Conservation (phyloP, 2,113 vertebrate species). For the Thalassarche chlororhynchos region DNA sequence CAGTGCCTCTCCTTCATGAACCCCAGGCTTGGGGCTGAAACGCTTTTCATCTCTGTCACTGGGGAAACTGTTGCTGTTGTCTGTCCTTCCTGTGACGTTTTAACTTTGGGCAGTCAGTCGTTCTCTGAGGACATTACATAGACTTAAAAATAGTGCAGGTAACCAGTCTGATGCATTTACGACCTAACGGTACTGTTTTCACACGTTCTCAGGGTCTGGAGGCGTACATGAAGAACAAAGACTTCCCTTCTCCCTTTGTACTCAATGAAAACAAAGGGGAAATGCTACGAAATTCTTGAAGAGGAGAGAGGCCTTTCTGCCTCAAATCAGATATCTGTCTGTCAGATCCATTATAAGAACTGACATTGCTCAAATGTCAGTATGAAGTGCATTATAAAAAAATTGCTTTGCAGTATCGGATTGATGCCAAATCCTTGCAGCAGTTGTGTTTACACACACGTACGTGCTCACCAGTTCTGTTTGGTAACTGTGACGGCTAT, state of each 20-base stretch:
- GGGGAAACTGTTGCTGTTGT: background rate
- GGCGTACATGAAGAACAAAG: constrained; percentile 74
- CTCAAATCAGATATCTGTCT: background rate
- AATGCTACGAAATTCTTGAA: constrained; percentile 46
- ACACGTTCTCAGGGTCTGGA: constrained; percentile 82
- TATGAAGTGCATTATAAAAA: background rate
- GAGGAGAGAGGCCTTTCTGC: background rate
- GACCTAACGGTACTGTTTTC: constrained; percentile 12
- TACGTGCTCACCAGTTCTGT: background rate
- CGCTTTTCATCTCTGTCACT: background rate
- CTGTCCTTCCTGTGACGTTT: background rate
- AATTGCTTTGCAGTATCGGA: background rate
- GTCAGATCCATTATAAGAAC: background rate
- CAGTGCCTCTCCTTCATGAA: background rate
- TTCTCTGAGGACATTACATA: background rate
- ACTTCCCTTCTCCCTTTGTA: constrained; percentile 78
- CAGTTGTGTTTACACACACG: background rate
- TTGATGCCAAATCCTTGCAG: background rate
- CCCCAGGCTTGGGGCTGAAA: background rate
- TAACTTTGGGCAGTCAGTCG: background rate
- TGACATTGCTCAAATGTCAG: background rate
- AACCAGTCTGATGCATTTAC: background rate
- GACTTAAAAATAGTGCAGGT: background rate
- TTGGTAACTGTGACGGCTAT: background rate
- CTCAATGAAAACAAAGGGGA: constrained; percentile 72